Evolutionary conservation across 2,888 invertebrate species (phyloP).

Genomic region (Scrobipalpa atriplicella): DNA sequence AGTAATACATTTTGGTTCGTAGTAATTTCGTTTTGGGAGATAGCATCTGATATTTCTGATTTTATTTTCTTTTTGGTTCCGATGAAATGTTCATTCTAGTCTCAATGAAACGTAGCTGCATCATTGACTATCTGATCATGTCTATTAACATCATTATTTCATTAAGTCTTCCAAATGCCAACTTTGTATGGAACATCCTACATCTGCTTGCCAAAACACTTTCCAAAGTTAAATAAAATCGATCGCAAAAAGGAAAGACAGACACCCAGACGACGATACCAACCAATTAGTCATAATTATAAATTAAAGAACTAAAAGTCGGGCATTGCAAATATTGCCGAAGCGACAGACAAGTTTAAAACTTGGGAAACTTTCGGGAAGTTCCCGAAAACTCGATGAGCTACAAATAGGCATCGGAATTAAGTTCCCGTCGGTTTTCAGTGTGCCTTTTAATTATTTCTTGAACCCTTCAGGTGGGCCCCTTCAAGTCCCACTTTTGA

Average conservation of each 20-base stretch:
- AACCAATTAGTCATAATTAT: conserved; percentile 75
- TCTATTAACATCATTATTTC: no score
- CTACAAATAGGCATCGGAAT: conserved; percentile 80
- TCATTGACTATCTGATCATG: background rate
- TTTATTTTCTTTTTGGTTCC: background rate
- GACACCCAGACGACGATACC: conserved; percentile 41
- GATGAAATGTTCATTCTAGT: conserved; percentile 7
- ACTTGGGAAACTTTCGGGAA: conserved; percentile 56
- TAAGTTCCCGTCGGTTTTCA: conserved; percentile 73
- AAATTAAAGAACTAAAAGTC: conserved; percentile 66
- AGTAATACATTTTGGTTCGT: conserved; percentile 1
- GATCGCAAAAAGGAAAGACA: conserved; percentile 16
- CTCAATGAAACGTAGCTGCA: background rate
- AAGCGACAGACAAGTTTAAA: conserved; percentile 56
- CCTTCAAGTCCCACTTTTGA: conserved; percentile 38
- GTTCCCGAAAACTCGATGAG: conserved; percentile 67
- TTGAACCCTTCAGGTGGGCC: conserved; percentile 63
- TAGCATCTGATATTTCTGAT: conserved; percentile 8
- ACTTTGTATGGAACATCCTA: background rate
- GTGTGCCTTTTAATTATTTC: conserved; percentile 81
- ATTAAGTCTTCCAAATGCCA: no score
- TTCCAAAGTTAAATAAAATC: conserved; percentile 13
- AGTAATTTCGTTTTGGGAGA: background rate
- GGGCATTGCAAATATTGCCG: conserved; percentile 66
- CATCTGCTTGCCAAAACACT: background rate